These are phyloP conservation scores for Neosilurus mollespiculum DNA, from an alignment of 2,797 vertebrate species.

Conservation along the genomic window DNA sequence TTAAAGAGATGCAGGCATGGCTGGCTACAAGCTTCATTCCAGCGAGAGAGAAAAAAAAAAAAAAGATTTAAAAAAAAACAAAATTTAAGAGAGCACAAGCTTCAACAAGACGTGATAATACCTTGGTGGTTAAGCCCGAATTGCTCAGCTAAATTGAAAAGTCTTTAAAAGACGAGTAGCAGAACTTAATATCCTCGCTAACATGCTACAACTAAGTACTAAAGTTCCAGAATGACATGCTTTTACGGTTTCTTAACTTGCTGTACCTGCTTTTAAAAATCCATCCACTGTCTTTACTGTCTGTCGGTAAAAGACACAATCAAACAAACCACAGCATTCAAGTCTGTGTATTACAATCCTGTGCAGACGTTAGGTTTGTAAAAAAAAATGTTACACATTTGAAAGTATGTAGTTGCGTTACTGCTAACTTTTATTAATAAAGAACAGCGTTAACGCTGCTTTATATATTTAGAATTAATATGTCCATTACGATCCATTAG, in stretches of 20 bases:
- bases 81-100: too few species aligned
- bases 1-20: not conserved
- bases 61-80: not conserved
- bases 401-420: not conserved
- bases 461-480: not conserved
- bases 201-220: not conserved
- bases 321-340: not conserved
- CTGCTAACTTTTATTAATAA: not conserved
- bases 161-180: not conserved
- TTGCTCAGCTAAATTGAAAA: not conserved
- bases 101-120: too few species aligned
- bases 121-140: not conserved
- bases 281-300: not conserved
- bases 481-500: slow-evolving; percentile 49
- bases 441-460: not conserved
- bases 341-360: not conserved
- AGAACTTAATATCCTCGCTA: not conserved
- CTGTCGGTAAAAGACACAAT: not conserved
- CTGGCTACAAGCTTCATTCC: not conserved
- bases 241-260: not conserved
- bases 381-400: not conserved
- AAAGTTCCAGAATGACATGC: not conserved
- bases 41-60: not conserved
- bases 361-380: not conserved
- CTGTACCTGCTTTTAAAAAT: not conserved